Base-by-base conservation (phyloP, 64 coral and sea anemone genomes). In the Dendrophyllia cribrosa region DNA sequence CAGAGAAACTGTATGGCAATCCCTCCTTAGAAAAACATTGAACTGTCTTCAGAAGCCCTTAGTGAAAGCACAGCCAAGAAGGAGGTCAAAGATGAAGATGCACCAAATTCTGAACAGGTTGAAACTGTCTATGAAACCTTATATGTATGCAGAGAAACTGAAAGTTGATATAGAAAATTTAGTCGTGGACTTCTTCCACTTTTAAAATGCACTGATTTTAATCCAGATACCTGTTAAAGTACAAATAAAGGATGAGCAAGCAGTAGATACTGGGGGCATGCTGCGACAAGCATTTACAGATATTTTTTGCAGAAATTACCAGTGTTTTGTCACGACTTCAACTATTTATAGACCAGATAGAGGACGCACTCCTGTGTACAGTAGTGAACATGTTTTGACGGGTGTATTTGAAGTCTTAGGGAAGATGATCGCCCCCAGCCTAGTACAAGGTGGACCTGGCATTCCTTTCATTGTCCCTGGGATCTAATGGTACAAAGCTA, bases 371-470 rank as follows among this genome's bases (percentile, higher is more conserved):
- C 89, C 89, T 59, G 20, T 82, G 22, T 92, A 74, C 70, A 74
- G 79, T 43, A 92, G 56, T 62, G 51, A 61, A 76, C 51, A 72
- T 58, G 70, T 92, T 61, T 26, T 92, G 15, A 85, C 67, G 45
- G 70, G 79, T 46, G n/a, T 92, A 15, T 92, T 92, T 75, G 90
- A 83, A 52, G 43, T 87, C 6, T 63, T 87, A 9, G 82, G 82
- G 2, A 92, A 92, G 44, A 84, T 76, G 86, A 76, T 88, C 34
- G 86, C 86, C 6, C 70, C 83, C 52, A 92, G 90, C 20, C 58
- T 92, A 25, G n/a, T 93, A 26, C 91, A 93, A 66, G 74, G 74
- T 86, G 93, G 88, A 48, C 81, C 88, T 78, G 93, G 93, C 16
- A 90, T 95, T 26, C 88, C 93, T 51, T 95, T 86, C 34, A 83